Evolutionary conservation across 2,888 invertebrate genomes (phyloP).

Genomic region (Lycophotia porphyrea): DNA sequence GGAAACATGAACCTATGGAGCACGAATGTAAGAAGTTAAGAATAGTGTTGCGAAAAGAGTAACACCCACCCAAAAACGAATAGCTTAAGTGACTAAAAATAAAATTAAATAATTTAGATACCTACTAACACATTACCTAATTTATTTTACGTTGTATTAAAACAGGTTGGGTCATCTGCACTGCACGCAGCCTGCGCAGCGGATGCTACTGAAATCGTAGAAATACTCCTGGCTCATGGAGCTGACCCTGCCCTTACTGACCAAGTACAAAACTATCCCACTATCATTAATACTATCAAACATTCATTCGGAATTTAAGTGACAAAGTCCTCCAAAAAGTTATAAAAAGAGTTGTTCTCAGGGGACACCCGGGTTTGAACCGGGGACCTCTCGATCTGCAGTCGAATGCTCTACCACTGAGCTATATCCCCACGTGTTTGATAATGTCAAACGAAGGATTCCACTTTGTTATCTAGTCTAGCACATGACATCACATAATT

Average conservation of each 20-base stretch:
- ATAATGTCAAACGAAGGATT: conserved; percentile 15
- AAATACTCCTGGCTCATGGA: conserved; percentile 92
- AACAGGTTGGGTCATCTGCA: conserved; percentile 92
- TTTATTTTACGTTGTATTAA: background rate
- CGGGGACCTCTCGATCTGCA: conserved; percentile 88
- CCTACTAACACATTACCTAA: background rate
- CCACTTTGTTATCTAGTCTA: conserved; percentile 26
- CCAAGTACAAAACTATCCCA: conserved; percentile 87
- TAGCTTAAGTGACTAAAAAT: no score
- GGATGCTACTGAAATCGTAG: conserved; percentile 93
- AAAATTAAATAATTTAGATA: no score
- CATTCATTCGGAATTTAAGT: background rate
- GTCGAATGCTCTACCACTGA: conserved; percentile 88
- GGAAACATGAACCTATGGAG: conserved; percentile 21
- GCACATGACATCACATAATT: conserved; percentile 51
- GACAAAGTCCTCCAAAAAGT: background rate
- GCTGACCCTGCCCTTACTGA: conserved; percentile 94
- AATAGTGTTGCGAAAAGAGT: background rate
- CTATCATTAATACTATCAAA: background rate
- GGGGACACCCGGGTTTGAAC: conserved; percentile 89
- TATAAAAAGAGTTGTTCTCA: conserved; percentile 49
- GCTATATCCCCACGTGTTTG: conserved; percentile 81
- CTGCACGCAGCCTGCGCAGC: conserved; percentile 94
- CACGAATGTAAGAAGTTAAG: background rate
- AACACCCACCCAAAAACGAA: background rate